Percentiles rank a stretch among this genome's conserved stretches.
phyloP scores from a whole-genome alignment of 2,888 invertebrate species.

The Ypsolopha sequella region DNA sequence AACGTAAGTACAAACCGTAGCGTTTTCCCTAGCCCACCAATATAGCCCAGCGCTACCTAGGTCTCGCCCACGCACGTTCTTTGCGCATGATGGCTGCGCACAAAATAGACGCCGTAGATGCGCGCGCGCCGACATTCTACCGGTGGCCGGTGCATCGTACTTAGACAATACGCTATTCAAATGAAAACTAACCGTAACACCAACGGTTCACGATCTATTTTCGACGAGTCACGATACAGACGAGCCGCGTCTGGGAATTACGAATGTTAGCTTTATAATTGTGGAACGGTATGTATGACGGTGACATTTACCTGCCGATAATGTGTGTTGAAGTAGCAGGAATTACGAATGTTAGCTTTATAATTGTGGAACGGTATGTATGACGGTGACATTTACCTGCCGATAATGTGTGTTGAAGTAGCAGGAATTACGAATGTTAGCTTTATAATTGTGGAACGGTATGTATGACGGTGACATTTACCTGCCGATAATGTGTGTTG shows the following conservation, averaged over 20 bases:
- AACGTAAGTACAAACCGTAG: not conserved
- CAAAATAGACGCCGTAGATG: slow-evolving; percentile 4
- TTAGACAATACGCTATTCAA: not conserved
- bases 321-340: no score
- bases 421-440: no score
- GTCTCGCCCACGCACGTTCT: slow-evolving; percentile 6
- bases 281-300: not conserved
- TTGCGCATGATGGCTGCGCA: slow-evolving; percentile 3
- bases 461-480: no score
- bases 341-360: no score
- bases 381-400: no score
- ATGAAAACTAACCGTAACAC: not conserved
- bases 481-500: no score
- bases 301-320: not conserved
- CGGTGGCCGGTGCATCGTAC: slow-evolving; percentile 18
- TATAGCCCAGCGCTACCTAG: no score
- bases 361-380: no score
- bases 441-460: no score
- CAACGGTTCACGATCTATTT: not conserved
- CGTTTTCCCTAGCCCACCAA: no score
- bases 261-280: not conserved
- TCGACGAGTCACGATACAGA: not conserved
- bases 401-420: no score
- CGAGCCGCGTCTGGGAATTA: not conserved
- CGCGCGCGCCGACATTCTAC: slow-evolving; percentile 16